Evolutionary conservation across 2,888 invertebrate genomes (phyloP), one percentile per base, ranked within the genome.

Genomic region (Troglohyphantes excavatus): DNA sequence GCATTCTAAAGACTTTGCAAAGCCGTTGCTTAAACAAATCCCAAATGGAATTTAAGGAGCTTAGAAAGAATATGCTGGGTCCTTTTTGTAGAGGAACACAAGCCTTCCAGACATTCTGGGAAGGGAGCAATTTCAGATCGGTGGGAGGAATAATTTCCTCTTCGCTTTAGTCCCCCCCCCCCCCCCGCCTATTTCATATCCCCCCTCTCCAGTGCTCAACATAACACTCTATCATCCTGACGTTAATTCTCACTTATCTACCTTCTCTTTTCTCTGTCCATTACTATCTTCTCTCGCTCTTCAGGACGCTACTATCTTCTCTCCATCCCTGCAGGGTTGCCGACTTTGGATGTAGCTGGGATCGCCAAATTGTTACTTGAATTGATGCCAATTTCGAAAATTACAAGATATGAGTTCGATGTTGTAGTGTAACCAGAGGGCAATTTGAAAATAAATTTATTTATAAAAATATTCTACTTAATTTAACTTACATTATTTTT

Each of bases 171-270:
- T 19, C 46, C 13, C 61, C 43, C 29, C 67, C 61, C 21, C 67
- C 59, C 43, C 23, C 70, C 23, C 26, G 53, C 3, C 17, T 65
- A 79, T 81, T 81, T 46, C 26, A 29, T 72, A n/a, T n/a, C 53
- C 73, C 43, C 81, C 67, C 21, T 21, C 46, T 43, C 70, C 33
- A 46, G 19, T 6, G 21, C 59, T 53, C 88, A 89, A 89, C 82
- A 89, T 89, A 89, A 89, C 88, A 89, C 88, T 89, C 88, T 75
- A 89, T 89, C 88, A 89, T 75, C 21, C 17, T 89, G 88, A 89
- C 88, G 82, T 89, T 89, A 89, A 89, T 89, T 89, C 88, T 89
- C 88, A 89, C 88, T 89, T 89, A 89, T 89, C 88, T 85, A 67
- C 65, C 63, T 73, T 72, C 67, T 84, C 29, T 33, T 53, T 53